Evolutionary conservation across 2,888 invertebrate species (phyloP).

Genomic region (Myopa testacea): DNA sequence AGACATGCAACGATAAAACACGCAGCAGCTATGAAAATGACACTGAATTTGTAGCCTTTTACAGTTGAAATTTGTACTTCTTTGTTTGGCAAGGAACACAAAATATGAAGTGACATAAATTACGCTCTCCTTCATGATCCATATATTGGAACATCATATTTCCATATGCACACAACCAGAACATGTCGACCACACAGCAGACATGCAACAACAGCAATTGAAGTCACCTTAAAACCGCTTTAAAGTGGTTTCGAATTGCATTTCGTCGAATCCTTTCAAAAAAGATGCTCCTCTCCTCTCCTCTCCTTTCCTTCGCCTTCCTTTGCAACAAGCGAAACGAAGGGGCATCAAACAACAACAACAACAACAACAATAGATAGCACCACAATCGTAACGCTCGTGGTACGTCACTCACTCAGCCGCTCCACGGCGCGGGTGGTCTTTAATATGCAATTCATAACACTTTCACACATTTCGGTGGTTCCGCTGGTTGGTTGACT

Average conservation of each 20-base stretch:
- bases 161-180: neutral
- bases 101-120: no score
- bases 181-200: conserved; percentile 56
- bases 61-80: neutral
- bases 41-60: neutral
- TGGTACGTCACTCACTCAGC: neutral
- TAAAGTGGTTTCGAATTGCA: neutral
- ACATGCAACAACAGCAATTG: neutral
- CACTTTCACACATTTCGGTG: conserved; percentile 54
- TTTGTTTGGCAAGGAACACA: no score
- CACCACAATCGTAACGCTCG: neutral
- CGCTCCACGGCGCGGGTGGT: conserved; percentile 32
- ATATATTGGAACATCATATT: no score
- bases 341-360: conserved; percentile 42
- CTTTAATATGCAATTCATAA: conserved; percentile 53
- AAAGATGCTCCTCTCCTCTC: conserved; percentile 9
- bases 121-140: no score
- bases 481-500: neutral
- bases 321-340: conserved; percentile 42
- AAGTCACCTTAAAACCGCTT: neutral
- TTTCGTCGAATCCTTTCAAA: conserved; percentile 21
- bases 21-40: neutral
- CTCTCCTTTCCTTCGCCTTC: neutral
- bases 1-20: neutral
- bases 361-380: conserved; percentile 8